Base-by-base conservation (phyloP, 2,888 invertebrate species). In the Synergus gifuensis region DNA sequence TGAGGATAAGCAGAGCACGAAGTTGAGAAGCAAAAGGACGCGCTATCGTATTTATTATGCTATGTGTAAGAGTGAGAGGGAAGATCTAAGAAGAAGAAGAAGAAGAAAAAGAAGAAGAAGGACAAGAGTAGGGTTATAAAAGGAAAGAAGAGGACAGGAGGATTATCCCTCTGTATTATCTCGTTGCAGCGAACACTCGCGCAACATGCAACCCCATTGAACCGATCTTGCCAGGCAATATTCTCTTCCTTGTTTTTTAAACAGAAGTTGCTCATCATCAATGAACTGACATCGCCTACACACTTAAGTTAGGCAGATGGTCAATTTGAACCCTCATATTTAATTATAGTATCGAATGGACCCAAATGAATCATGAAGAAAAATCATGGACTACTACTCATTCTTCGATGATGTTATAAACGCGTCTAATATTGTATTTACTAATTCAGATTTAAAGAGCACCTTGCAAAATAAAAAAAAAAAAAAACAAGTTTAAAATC, bases 21-120 rank as follows among this genome's bases (percentile, higher is more conserved):
- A 81, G 79, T 78, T 78, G 79, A 83, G 83, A 81, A 83, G 85
- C 78, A 79, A 85, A 83, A 80, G 78, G 81, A 80, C 67, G 62
- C 73, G 82, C 87, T 85, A 85, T 86, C 86, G 83, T 85, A 86
- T 87, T 87, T 87, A 87, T 87, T 86, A 87, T 86, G 84, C 85
- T 85, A 85, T 84, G 79, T 44, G 44, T 14, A 62, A 79, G 76
- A 62, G 63, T 54, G 22, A 79, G 64, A 78, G 79, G 78, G 78
- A 69, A 40, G 76, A 76, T 62, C 54, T 54, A 67, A 79, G 69
- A 77, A 80, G 28, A 28, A 28, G 28, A 28, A 28, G 28, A 28
- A 28, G 28, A 28, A n/a, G n/a, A n/a, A n/a, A n/a, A n/a, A n/a
- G n/a, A n/a, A 22, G 22, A 22, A 0, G 22, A 22, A 22, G 22